Evolutionary conservation across 2,888 invertebrate species (phyloP), one percentile per base, ranked within the genome.

Genomic region (Apeira syringaria): DNA sequence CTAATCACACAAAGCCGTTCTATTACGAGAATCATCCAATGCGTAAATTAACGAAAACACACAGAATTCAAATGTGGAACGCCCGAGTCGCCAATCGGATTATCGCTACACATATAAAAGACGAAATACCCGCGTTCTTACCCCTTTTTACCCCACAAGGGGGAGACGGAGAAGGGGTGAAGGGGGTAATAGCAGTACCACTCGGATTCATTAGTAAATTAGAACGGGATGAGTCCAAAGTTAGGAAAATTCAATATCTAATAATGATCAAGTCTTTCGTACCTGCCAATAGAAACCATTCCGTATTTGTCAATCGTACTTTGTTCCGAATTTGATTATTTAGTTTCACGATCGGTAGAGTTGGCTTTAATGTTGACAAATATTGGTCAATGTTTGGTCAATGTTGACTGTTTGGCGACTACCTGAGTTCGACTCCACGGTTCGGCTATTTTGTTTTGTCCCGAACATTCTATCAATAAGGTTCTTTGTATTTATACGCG

Each of bases 151-250:
- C 45, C 60, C 68, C 65, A 52, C 56, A 61, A 71, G 65, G 34
- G 52, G 33, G 51, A 44, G 61, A 71, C 64, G 32, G 50, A 42
- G 30, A 47, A 46, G 10, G 41, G 41, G 38, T 39, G 60, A 67
- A 69, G 70, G 64, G 69, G 75, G 77, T 85, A 85, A 87, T 87
- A 84, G 87, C 81, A 80, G 74, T 80, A 81, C 78, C 83, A 86
- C 87, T 84, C 86, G 85, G 90, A 86, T 90, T 90, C 90, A 90
- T 90, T 90, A 90, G 90, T 85, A 90, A 90, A 90, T 90, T 90
- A 90, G 88, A 89, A 84, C 80, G 83, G 87, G 89, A 90, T 87
- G 90, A 90, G 88, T 86, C 86, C 87, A 86, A 89, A 90, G 88
- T 90, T 90, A 80, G 74, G 88, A 89, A 89, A 90, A 89, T 89